Evolutionary conservation across 1,140 invertebrate genomes (phyloP), one percentile per base, ranked within the genome.

Genomic region (Aphelinus atriplicis): DNA sequence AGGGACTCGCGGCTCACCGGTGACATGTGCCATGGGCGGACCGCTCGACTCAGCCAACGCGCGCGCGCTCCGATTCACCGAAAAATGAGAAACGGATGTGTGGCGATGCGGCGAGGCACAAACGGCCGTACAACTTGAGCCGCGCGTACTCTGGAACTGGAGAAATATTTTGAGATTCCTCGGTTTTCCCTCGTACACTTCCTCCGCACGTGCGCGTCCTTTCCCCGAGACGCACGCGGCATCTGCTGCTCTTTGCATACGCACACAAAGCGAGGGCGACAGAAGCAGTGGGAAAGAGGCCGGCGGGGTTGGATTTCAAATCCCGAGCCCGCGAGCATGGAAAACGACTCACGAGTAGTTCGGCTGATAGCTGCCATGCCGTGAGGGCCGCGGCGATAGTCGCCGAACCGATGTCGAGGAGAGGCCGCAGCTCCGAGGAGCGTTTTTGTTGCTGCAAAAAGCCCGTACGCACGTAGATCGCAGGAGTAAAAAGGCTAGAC

Each of bases 21-120:
- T 66, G 51, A 66, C 64, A 66, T 66, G 64, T 66, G 64, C 64
- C 64, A 66, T 66, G 64, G 64, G 64, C 64, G 64, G 64, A n/a
- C 63, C 47, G 9, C 45, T 63, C 61, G 45, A 48, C 7, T 48
- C 46, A 1, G 26, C 2, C 43, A 3, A 7, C 26, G 58, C n/a
- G 45, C 7, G 60, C 7, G 3, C 43, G n/a, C 43, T 26, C 26
- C 26, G 26, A 26, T 63, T 63, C 61, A 46, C 9, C 61, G 46
- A 63, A 63, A 63, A 63, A 48, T 45, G 61, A 63, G 61, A 63
- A 63, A 63, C 61, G 46, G 46, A 63, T 63, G 46, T 43, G 5
- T 42, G 58, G 10, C n/a, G 58, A 26, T 26, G 26, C 26, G 26
- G 26, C 26, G 26, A 0, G 26, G 26, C 26, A 26, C 26, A 26